Base-by-base conservation (phyloP, 2,888 invertebrate species). In the Zygogramma bicolorata region DNA sequence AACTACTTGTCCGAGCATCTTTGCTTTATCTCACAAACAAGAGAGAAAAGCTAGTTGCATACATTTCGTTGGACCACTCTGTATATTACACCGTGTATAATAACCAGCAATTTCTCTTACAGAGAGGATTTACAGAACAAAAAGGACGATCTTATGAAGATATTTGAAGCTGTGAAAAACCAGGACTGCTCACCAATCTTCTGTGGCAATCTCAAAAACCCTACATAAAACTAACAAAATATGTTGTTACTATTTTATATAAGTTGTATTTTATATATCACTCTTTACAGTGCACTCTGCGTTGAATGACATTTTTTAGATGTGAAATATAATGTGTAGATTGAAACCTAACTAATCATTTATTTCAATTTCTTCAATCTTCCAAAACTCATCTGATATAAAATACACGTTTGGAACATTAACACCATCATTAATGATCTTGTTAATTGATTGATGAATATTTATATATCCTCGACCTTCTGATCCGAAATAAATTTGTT, bases 151-250 rank as follows among this genome's bases (percentile, higher is more conserved):
- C 76, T 87, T 65, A 83, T 83, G 70, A 83, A 81, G 71, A 80
- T 87, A 27, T 85, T 87, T 68, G 84, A 84, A 40, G 87, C 87
- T 4, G 85, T 87, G 1, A 84, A 83, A 74, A 81, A 78, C 42
- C 81, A 82, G 70, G 79, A 85, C 59, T 88, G 88, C 70, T 78
- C 79, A 27, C 71, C 81, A 18, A 84, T 86, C 63, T 53, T 75
- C 27, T 87, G 87, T 73, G 79, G 72, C 69, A 74, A 74, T 53
- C 75, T 77, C 25, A 76, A 79, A 68, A 68, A 71, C 49, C 71
- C 73, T 3, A 73, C 67, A 2, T 75, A 66, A 65, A 25, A 18
- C 8, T 7, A n/a, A 15, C n/a, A 20, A 60, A 22, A 13, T 53
- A 10, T n/a, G 10, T 6, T 6, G 5, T 13, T 53, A 5, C 4